phyloP scores from a whole-genome alignment of 2,888 invertebrate genomes.

The Drosophila nigricruria region DNA sequence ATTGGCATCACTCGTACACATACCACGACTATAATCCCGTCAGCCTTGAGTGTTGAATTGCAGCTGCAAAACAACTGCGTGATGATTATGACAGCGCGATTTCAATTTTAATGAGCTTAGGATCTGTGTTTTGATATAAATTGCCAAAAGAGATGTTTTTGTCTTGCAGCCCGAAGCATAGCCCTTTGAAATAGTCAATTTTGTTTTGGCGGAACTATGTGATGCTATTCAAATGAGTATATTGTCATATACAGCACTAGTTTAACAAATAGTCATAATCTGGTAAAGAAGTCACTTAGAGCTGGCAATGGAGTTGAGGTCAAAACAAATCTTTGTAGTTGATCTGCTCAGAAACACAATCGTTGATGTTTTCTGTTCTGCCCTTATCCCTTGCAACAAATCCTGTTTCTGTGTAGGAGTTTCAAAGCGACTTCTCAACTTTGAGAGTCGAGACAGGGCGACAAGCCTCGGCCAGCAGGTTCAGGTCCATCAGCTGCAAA shows the following conservation, averaged over 20 bases:
- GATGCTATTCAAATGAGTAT: background rate
- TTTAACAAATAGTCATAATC: background rate
- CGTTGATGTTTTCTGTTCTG: background rate
- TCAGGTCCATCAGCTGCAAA: background rate
- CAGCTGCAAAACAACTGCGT: background rate
- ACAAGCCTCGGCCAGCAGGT: slow-evolving; percentile 6
- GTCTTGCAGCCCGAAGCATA: background rate
- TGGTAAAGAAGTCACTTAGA: no score
- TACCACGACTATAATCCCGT: background rate
- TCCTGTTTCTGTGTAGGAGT: slow-evolving; percentile 4
- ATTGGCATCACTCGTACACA: background rate
- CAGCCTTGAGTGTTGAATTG: slow-evolving; percentile 22
- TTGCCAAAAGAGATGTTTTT: background rate
- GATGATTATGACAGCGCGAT: background rate
- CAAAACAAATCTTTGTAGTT: background rate
- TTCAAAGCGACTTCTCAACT: background rate
- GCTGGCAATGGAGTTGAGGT: background rate
- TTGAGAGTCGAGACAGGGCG: slow-evolving; percentile 5
- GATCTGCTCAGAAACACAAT: background rate
- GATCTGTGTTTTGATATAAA: background rate
- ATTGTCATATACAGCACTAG: background rate
- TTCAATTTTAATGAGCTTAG: slow-evolving; percentile 17
- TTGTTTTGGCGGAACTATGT: no score
- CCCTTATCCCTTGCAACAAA: background rate
- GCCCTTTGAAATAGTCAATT: background rate